Conservation (phyloP, 2,888 invertebrate species). For the Machimus atricapillus region DNA sequence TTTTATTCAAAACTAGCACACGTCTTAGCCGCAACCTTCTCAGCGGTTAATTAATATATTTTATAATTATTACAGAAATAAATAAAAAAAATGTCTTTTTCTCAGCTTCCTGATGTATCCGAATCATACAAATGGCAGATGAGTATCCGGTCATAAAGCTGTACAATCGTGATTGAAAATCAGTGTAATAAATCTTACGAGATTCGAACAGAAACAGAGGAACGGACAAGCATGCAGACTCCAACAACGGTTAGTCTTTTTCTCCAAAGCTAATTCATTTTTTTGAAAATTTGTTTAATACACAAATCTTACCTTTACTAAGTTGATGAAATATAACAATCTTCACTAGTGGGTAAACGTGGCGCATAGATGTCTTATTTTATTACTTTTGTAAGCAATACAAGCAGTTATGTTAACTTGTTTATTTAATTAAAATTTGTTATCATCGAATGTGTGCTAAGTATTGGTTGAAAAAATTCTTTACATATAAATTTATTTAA, state of each 20-base stretch:
- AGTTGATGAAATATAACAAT: not conserved
- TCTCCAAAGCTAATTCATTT: too few relatives aligned
- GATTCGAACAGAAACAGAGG: not conserved
- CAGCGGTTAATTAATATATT: too few relatives aligned
- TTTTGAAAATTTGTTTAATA: not conserved
- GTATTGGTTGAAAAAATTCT: not conserved
- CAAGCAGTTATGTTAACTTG: not conserved
- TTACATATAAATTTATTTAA: not conserved
- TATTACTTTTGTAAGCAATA: not conserved
- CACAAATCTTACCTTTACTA: not conserved
- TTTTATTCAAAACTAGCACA: not conserved
- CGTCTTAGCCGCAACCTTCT: too few relatives aligned
- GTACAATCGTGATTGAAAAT: not conserved
- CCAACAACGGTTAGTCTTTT: too few relatives aligned
- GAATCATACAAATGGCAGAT: not conserved
- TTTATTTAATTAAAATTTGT: not conserved
- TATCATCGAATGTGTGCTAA: not conserved
- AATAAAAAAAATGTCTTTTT: too few relatives aligned
- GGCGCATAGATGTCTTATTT: too few relatives aligned
- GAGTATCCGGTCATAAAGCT: not conserved
- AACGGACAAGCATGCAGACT: too few relatives aligned
- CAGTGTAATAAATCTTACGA: not conserved
- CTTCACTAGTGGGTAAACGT: too few relatives aligned
- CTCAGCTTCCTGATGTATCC: not conserved
- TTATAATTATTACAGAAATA: too few relatives aligned